Evolutionary conservation across 2,888 invertebrate genomes (phyloP), one percentile per base, ranked within the genome.

Genomic region (Anticlea derivata): DNA sequence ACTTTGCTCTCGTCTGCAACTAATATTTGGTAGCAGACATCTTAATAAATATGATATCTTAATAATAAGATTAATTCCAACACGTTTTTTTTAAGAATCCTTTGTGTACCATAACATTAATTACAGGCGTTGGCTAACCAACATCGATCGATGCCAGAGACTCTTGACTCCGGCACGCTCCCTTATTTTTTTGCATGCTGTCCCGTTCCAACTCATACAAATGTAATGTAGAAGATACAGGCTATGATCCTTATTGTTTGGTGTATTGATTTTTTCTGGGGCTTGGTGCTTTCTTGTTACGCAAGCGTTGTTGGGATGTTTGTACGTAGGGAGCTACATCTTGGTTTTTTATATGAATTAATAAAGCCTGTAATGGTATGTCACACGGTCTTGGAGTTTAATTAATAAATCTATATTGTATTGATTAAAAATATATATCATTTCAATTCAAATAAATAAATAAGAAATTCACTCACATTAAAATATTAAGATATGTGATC

Each of bases 61-160:
- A 63, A 49, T 34, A 31, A 24, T 63, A 52, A 55, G 65, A 68
- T 75, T 73, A 69, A 63, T 65, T 61, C 66, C 52, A 58, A 55
- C 8, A 54, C 65, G 53, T 58, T 68, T 46, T 24, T 52, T 46
- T 63, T 55, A 63, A 64, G 55, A 56, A 44, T 41, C 23, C 30
- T 48, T 58, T 68, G 63, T 66, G 58, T 62, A 58, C 50, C 35
- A 48, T 59, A 61, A 56, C 43, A 38, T 49, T 55, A n/a, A n/a
- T n/a, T n/a, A n/a, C 50, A 47, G 49, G 41, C 48, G 63, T 67
- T 73, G 67, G 55, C 53, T 62, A 64, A 63, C 61, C 61, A 69
- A 75, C 68, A 66, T 78, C 80, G 88, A 89, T 90, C 90, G 81
- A 90, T 90, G 81, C 68, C 56, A 71, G 75, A 82, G 82, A 87